Evolutionary conservation across 2,888 invertebrate genomes (phyloP), one percentile per base, ranked within the genome.

Genomic region (Cephalotes varians): DNA sequence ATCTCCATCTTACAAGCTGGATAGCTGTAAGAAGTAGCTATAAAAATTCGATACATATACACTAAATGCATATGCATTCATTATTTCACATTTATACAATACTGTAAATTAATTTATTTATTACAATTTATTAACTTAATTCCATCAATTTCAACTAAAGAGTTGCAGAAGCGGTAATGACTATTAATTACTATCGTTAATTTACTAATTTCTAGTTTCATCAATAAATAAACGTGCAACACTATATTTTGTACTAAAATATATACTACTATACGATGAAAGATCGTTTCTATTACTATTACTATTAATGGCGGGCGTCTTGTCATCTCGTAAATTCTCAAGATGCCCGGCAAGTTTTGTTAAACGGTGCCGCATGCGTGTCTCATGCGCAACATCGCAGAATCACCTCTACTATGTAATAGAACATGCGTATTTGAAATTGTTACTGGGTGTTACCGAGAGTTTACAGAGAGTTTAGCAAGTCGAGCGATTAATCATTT

Each of bases 241-340:
- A 56, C 44, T 77, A 62, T 7, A 37, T n/a, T n/a, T n/a, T n/a
- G n/a, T n/a, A n/a, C n/a, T n/a, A n/a, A n/a, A n/a, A n/a, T n/a
- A n/a, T n/a, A n/a, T n/a, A n/a, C n/a, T 34, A 49, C 6, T 15
- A 18, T 40, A 9, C n/a, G 51, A 28, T 10, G 9, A 56, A 47
- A 58, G 15, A 77, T n/a, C n/a, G n/a, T n/a, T n/a, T n/a, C 21
- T n/a, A 25, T 18, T 60, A 40, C 44, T 60, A 58, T 4, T 31
- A n/a, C 49, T 58, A 54, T 28, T 62, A 47, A 65, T 31, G 12
- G n/a, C 44, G 83, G 89, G 89, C 92, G 91, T 85, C 92, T 92
- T 92, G 92, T 90, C 93, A 91, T 65, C 90, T 83, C 84, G 72
- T 84, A 84, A 84, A 89, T 88, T 90, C 88, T 92, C 91, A 92